A percentile compares a stretch with the other conserved stretches of the same genome.
phyloP scores from a whole-genome alignment of 2,888 invertebrate genomes.

The Stenolophus ochropezus region DNA sequence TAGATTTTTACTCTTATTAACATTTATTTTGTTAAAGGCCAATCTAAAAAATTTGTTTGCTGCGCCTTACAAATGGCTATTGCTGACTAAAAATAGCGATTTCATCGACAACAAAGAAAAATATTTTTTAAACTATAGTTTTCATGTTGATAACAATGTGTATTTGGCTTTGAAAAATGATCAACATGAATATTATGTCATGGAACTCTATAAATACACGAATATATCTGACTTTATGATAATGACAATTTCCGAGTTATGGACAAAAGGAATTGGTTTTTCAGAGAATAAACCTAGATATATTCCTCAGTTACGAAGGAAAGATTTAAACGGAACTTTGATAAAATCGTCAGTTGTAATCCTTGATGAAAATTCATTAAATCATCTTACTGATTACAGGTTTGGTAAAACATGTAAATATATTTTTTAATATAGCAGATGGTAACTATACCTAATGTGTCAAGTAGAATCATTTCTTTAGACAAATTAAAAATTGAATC shows the following conservation, averaged over 20 bases:
- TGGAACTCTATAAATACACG: constrained; percentile 28
- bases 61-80: constrained; percentile 26
- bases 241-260: constrained; percentile 60
- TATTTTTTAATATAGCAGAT: too few relatives aligned
- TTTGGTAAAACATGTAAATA: too few relatives aligned
- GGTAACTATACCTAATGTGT: too few relatives aligned
- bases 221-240: neutral
- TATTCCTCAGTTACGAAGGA: constrained; percentile 64
- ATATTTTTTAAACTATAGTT: constrained; percentile 2
- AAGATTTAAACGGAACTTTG: constrained; percentile 66
- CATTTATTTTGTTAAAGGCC: constrained; percentile 19
- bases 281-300: constrained; percentile 60
- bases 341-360: constrained; percentile 68
- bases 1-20: too few relatives aligned
- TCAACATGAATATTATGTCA: neutral
- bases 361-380: constrained; percentile 70
- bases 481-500: too few relatives aligned
- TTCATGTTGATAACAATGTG: constrained; percentile 2
- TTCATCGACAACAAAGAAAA: neutral
- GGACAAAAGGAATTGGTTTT: constrained; percentile 60
- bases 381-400: constrained; percentile 73
- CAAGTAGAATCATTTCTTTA: too few relatives aligned
- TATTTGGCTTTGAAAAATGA: neutral
- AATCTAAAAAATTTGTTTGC: neutral
- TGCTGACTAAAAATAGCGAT: neutral